Base-by-base conservation (phyloP, 2,888 invertebrate genomes). In the Lochmaea crataegi region DNA sequence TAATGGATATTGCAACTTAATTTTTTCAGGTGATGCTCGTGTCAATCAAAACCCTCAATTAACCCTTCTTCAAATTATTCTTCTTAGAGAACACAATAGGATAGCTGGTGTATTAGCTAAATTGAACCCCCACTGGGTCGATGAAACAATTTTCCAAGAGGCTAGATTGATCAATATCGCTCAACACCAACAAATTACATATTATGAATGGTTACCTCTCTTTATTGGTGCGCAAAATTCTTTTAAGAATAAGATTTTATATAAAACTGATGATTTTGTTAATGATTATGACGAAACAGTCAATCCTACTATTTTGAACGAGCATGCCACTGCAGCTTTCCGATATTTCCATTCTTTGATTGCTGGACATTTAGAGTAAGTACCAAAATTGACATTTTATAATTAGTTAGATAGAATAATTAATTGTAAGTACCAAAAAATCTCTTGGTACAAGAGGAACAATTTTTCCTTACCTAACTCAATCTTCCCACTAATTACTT, bases 141-240 rank as follows among this genome's bases (percentile, higher is more conserved):
- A 94, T 80, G 94, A 94, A 84, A 91, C 89, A 0, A 83, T 91
- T 7, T 94, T 89, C 88, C 94, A 94, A 83, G 94, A 94, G 85
- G 89, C 93, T 0, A 88, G 94, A 64, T 88, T 91, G 51, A 93
- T 94, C 69, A 87, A 90, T 74, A 90, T 92, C 26, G 94, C 93
- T 1, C 88, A 92, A 84, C 89, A 91, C 80, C 94, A 94, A 83
- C 90, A 92, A 77, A 93, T 94, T 80, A 90, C 92, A 71, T 94
- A 94, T 84, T 93, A 93, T 82, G 94, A 94, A 85, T 94, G 93
- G 89, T 87, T 94, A 42, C 94, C 94, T 0, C 91, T 93, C 76
- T 90, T 94, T 81, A 89, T 94, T 61, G 94, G 93, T 26, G 81
- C 82, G 57, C 88, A 91, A n/a, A 92, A 92, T 82, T 89, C 91